A percentile compares a stretch with the other conserved stretches of the same genome.
Conservation (phyloP, 2,113 vertebrate species). For the Pterocles burchelli region DNA sequence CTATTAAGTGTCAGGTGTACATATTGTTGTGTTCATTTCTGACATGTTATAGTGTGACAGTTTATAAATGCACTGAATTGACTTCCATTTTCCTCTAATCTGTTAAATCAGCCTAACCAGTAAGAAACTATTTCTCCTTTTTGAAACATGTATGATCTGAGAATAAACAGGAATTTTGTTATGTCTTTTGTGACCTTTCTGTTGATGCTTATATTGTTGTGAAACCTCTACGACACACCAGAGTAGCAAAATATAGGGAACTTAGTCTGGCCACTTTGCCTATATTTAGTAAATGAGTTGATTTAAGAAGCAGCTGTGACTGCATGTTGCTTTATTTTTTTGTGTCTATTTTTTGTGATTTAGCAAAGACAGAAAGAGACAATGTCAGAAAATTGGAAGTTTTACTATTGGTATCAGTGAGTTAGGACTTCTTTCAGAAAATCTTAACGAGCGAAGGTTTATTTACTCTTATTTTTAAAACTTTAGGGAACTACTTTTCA, state of each 20-base stretch:
- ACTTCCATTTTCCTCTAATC: neutral
- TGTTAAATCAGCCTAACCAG: neutral
- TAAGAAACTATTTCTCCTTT: neutral
- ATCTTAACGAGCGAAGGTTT: neutral
- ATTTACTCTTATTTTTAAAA: neutral
- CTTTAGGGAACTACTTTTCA: neutral
- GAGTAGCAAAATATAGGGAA: neutral
- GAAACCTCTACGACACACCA: neutral
- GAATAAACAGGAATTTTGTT: neutral
- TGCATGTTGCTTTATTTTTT: neutral
- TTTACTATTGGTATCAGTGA: neutral
- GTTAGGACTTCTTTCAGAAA: neutral
- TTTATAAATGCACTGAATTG: neutral
- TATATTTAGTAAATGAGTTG: neutral
- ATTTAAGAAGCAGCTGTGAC: neutral
- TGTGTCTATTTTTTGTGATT: neutral
- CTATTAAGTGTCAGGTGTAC: neutral
- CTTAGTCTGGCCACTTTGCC: neutral
- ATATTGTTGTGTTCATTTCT: neutral
- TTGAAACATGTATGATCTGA: neutral
- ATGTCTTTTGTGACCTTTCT: neutral
- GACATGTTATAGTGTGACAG: neutral
- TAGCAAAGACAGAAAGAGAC: neutral
- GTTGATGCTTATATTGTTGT: neutral
- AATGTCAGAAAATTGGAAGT: neutral